Percentiles rank a stretch among this genome's conserved stretches.
phyloP scores from a whole-genome alignment of 2,113 vertebrate genomes.

The Mesocricetus auratus region DNA sequence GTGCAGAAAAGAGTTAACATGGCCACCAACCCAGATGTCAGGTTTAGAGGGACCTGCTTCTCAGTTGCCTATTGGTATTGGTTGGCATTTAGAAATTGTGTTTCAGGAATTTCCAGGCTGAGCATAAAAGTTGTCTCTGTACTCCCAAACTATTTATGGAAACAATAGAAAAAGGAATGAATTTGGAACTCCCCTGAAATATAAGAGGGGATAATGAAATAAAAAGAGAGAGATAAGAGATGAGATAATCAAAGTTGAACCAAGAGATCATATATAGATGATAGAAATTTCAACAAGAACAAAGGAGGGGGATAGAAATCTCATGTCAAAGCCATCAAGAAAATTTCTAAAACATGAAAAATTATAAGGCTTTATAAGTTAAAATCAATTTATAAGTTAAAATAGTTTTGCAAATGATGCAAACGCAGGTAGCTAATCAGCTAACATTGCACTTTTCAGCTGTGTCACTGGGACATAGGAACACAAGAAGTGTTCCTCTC shows the following conservation, averaged over 20 bases:
- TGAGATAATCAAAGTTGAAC: background rate
- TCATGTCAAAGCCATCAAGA: background rate
- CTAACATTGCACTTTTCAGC: background rate
- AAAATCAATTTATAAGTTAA: background rate
- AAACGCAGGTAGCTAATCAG: background rate
- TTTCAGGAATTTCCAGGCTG: background rate
- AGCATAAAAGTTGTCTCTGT: background rate
- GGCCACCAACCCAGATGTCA: no score
- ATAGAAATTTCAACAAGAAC: background rate
- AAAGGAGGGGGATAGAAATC: rapidly evolving
- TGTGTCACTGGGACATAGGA: no score
- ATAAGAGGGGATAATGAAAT: background rate
- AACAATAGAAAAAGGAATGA: background rate
- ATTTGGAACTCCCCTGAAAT: background rate
- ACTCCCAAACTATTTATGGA: background rate
- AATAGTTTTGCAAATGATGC: background rate
- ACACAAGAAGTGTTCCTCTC: background rate
- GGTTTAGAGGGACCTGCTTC: background rate
- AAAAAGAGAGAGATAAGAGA: background rate
- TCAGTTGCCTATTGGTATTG: background rate
- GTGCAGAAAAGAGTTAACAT: background rate
- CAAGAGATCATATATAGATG: background rate
- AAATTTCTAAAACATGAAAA: background rate
- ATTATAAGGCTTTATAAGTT: background rate
- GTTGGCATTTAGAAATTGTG: background rate